Evolutionary conservation across 2,113 vertebrate species (phyloP).

Genomic region (Pseudopipra pipra): DNA sequence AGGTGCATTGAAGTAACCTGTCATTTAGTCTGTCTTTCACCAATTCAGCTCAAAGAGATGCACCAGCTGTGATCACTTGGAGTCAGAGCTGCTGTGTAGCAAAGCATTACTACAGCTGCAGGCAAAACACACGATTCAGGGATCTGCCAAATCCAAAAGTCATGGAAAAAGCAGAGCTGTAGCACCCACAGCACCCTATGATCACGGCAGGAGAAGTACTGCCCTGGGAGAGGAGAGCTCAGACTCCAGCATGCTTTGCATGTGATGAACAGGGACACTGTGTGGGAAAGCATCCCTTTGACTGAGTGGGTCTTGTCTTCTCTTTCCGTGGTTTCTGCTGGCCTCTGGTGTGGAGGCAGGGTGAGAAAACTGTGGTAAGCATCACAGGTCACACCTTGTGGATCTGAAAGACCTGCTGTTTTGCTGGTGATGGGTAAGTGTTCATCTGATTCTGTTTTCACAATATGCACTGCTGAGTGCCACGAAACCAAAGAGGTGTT

Average conservation of each 20-base stretch:
- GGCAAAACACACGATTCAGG: not conserved
- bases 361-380: not conserved
- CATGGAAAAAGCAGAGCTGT: not conserved
- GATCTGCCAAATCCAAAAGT: not conserved
- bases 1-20: conserved; percentile 54
- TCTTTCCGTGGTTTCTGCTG: not conserved
- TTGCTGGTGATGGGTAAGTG: not conserved
- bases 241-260: not conserved
- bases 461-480: not conserved
- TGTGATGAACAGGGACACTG: accelerated
- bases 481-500: not conserved
- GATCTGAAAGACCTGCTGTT: not conserved
- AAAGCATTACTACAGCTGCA: conserved; percentile 31
- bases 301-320: not conserved
- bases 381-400: not conserved
- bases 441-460: not conserved
- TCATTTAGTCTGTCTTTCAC: conserved; percentile 64
- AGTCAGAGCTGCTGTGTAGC: conserved; percentile 2
- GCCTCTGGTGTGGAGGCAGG: not conserved
- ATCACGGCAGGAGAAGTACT: accelerated
- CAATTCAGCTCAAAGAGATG: conserved; percentile 49
- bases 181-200: not conserved
- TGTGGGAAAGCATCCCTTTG: not conserved
- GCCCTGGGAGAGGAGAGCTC: not conserved
- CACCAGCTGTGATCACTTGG: conserved; percentile 43